These are phyloP conservation scores for Empis stercorea DNA, from an alignment of 2,888 invertebrate species.

Conservation along the genomic window DNA sequence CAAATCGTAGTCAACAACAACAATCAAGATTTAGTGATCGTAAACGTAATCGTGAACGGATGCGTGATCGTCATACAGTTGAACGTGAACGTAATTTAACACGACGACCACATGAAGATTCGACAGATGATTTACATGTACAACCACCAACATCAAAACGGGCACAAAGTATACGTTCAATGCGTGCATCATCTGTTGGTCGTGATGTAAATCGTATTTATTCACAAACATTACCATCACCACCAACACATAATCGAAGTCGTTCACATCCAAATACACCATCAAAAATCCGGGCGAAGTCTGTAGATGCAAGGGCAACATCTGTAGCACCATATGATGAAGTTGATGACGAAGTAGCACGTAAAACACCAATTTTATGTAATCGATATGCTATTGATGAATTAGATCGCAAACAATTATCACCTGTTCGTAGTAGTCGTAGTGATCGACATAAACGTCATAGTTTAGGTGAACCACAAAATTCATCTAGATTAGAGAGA, in stretches of 20 bases:
- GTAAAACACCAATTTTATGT: slow-evolving; percentile 50
- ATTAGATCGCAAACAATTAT: slow-evolving; percentile 11
- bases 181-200: slow-evolving; percentile 20
- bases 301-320: slow-evolving; percentile 29
- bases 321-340: slow-evolving; percentile 24
- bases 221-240: slow-evolving; percentile 12
- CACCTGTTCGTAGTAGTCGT: not conserved
- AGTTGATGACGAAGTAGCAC: slow-evolving; percentile 30
- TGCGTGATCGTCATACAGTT: slow-evolving; percentile 36
- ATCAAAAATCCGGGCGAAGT: slow-evolving; percentile 26
- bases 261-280: slow-evolving; percentile 20
- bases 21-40: slow-evolving; percentile 26
- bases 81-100: slow-evolving; percentile 39
- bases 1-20: slow-evolving; percentile 5
- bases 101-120: slow-evolving; percentile 24
- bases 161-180: slow-evolving; percentile 26
- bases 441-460: slow-evolving; percentile 11
- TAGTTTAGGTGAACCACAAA: slow-evolving; percentile 22
- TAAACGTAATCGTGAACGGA: slow-evolving; percentile 24
- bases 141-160: slow-evolving; percentile 24
- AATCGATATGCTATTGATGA: slow-evolving; percentile 56
- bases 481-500: not conserved
- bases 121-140: slow-evolving; percentile 24
- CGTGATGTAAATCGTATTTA: slow-evolving; percentile 25
- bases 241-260: slow-evolving; percentile 15